phyloP scores from a whole-genome alignment of 2,113 vertebrate species.

The Myrmecophaga tridactyla region DNA sequence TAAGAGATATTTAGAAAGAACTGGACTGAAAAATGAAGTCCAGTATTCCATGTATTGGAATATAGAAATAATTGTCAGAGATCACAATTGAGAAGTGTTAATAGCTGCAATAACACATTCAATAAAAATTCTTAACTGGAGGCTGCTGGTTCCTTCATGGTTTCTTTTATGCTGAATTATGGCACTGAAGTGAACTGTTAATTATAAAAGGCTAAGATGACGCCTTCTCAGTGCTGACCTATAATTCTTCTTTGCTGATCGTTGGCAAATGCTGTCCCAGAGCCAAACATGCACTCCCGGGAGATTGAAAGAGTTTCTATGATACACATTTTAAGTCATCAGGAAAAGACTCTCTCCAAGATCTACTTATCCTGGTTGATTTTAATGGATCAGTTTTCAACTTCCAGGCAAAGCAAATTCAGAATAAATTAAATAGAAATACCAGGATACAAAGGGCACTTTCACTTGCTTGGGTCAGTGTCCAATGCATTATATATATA shows the following conservation, averaged over 20 bases:
- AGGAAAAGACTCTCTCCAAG: background rate
- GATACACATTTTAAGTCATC: background rate
- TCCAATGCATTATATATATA: background rate
- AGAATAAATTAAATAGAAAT: conserved; percentile 20
- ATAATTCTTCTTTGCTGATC: background rate
- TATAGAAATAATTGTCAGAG: conserved; percentile 11
- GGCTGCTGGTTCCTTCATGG: background rate
- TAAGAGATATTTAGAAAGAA: background rate
- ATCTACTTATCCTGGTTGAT: background rate
- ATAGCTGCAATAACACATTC: conserved; percentile 29
- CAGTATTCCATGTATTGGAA: too few species aligned
- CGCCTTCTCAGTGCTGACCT: background rate
- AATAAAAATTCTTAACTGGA: background rate
- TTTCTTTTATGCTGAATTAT: conserved; percentile 3
- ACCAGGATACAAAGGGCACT: background rate
- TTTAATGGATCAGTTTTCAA: conserved; percentile 46
- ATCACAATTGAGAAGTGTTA: conserved; percentile 11
- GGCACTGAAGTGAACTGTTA: background rate
- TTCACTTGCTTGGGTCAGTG: background rate
- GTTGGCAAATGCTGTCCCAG: background rate
- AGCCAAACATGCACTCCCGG: background rate
- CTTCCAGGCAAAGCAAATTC: conserved; percentile 49
- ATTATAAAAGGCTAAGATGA: conserved; percentile 15
- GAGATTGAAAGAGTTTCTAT: background rate
- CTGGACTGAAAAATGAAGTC: background rate